These are phyloP conservation scores for Cyprinodon diabolis DNA, from an alignment of 2,797 vertebrate species.

Conservation along the genomic window DNA sequence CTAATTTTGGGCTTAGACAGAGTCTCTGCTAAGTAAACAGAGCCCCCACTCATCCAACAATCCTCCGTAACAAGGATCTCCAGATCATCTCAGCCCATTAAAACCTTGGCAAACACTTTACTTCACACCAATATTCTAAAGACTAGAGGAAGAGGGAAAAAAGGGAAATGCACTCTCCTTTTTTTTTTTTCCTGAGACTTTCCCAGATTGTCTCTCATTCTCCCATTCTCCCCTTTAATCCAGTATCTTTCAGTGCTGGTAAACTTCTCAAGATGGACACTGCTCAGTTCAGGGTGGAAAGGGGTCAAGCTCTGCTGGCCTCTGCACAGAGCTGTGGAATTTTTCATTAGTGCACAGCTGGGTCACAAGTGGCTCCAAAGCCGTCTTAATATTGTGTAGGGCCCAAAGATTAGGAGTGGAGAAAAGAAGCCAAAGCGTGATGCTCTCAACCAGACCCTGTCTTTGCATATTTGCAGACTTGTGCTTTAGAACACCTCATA, in stretches of 20 bases:
- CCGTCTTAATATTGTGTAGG: constrained; percentile 95
- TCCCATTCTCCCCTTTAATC: constrained; percentile 88
- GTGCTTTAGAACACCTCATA: constrained; percentile 88
- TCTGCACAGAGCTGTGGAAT: constrained; percentile 92
- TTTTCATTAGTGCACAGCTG: constrained; percentile 99
- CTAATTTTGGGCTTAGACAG: constrained; percentile 86
- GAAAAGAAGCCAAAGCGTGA: constrained; percentile 87
- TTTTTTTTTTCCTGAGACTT: constrained; percentile 27
- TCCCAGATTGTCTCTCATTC: constrained; percentile 86
- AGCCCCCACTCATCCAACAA: constrained; percentile 70
- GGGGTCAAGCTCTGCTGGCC: constrained; percentile 87
- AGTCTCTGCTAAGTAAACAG: constrained; percentile 93
- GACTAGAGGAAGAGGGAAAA: constrained; percentile 81
- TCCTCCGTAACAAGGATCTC: constrained; percentile 85
- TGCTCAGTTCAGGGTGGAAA: constrained; percentile 76
- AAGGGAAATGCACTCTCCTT: constrained; percentile 42
- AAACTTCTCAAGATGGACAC: constrained; percentile 93
- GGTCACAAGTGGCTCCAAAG: constrained; percentile 95
- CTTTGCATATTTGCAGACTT: constrained; percentile 90
- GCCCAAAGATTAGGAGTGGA: constrained; percentile 86
- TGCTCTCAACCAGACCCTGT: constrained; percentile 86
- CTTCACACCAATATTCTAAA: constrained; percentile 85
- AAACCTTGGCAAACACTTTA: constrained; percentile 96
- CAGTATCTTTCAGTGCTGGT: constrained; percentile 92
- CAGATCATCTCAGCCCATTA: constrained; percentile 96